Evolutionary conservation across 2,113 vertebrate species (phyloP).

Genomic region (Brachirus orientalis): DNA sequence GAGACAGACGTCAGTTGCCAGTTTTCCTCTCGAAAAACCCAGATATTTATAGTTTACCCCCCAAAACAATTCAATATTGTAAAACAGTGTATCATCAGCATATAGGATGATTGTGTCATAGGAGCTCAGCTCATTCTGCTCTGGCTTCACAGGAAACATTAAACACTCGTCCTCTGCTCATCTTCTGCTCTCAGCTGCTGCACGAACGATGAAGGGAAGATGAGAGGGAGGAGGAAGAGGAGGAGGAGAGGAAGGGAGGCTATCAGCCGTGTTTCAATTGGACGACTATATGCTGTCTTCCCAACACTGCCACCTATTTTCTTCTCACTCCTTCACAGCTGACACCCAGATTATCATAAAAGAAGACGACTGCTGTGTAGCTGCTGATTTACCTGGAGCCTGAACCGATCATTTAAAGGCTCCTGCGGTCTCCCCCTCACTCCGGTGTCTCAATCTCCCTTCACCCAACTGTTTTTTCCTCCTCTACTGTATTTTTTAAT

Average conservation of each 20-base stretch:
- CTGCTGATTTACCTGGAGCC: conserved; percentile 73
- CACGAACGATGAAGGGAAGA: conserved; percentile 51
- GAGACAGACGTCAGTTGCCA: no score
- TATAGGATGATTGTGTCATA: conserved; percentile 25
- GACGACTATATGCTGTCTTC: conserved; percentile 38
- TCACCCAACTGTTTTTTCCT: conserved; percentile 1
- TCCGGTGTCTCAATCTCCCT: conserved; percentile 47
- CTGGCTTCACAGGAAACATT: conserved; percentile 70
- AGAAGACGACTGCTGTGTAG: conserved; percentile 67
- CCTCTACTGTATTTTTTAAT: conserved; percentile 77
- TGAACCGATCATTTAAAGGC: conserved; percentile 76
- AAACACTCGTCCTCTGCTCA: conserved; percentile 63
- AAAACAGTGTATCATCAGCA: not conserved
- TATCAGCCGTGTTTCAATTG: conserved; percentile 53
- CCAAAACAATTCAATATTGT: not conserved
- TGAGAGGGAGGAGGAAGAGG: conserved; percentile 35
- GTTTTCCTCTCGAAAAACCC: no score
- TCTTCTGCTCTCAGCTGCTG: conserved; percentile 53
- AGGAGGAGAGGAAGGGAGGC: no score
- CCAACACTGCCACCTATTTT: conserved; percentile 47
- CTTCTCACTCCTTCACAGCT: conserved; percentile 44
- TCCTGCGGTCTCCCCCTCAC: conserved; percentile 19
- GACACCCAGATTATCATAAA: conserved; percentile 78
- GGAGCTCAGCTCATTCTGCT: conserved; percentile 59
- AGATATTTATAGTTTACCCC: no score